phyloP scores from a whole-genome alignment of 2,113 vertebrate genomes.

The Rissa tridactyla region DNA sequence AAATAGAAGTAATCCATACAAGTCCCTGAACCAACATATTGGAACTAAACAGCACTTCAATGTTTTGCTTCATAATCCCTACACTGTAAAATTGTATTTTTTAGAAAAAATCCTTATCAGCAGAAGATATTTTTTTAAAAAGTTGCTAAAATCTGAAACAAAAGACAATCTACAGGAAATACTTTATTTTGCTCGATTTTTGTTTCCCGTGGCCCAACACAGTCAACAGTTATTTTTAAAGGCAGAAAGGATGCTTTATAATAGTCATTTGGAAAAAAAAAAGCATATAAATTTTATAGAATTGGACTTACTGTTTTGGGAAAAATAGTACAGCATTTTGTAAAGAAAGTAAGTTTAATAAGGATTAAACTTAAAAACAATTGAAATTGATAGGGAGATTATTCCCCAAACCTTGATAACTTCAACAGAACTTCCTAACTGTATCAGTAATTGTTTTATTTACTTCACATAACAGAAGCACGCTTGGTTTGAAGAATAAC shows the following conservation, averaged over 20 bases:
- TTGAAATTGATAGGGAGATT: neutral
- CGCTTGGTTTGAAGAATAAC: neutral
- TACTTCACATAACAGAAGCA: neutral
- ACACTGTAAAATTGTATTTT: neutral
- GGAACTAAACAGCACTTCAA: neutral
- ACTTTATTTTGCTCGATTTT: neutral
- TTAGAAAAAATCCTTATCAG: neutral
- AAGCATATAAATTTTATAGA: neutral
- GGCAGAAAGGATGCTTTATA: neutral
- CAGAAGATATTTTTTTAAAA: neutral
- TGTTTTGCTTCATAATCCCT: neutral
- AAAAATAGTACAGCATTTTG: neutral
- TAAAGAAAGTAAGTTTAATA: neutral
- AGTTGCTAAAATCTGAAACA: neutral
- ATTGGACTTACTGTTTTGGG: neutral
- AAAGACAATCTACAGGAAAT: neutral
- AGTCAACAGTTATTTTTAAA: constrained; percentile 19
- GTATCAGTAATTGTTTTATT: neutral
- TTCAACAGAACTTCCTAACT: neutral
- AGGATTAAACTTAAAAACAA: neutral
- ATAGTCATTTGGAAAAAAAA: neutral
- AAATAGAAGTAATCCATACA: neutral
- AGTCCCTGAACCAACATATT: neutral
- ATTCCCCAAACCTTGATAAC: neutral
- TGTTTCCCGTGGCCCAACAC: neutral